Evolutionary conservation across 1,140 invertebrate species (phyloP).

Genomic region (Archegozetes longisetosus): DNA sequence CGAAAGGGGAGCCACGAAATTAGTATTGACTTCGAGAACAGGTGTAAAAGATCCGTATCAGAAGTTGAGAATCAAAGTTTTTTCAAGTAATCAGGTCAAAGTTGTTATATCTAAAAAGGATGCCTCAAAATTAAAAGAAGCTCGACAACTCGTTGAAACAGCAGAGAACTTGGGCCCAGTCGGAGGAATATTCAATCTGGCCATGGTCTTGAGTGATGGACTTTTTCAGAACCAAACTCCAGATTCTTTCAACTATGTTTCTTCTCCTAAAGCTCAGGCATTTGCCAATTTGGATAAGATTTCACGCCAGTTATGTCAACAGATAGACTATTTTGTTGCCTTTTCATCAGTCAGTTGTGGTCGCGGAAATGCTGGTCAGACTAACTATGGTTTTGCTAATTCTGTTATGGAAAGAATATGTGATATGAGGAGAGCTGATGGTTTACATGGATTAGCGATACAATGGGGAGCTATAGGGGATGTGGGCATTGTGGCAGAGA

Average conservation of each 20-base stretch:
- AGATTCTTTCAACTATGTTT: constrained; percentile 51
- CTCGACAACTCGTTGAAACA: constrained; percentile 49
- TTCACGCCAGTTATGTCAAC: constrained; percentile 50
- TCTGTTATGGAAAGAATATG: constrained; percentile 69
- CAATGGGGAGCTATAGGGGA: constrained; percentile 98
- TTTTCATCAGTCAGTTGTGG: constrained; percentile 83
- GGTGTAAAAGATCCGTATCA: constrained; percentile 37
- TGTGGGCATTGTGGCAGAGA: constrained; percentile 76
- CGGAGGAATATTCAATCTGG: constrained; percentile 87
- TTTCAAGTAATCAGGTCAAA: constrained; percentile 44
- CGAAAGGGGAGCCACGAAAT: constrained; percentile 32
- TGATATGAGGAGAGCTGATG: constrained; percentile 37
- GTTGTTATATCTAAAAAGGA: constrained; percentile 52
- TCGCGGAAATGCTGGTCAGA: constrained; percentile 78
- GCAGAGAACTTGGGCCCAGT: constrained; percentile 52
- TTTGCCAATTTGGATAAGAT: constrained; percentile 56
- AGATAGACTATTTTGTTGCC: too few species aligned
- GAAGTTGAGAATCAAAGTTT: constrained; percentile 24
- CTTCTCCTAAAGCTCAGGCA: constrained; percentile 40
- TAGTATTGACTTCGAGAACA: constrained; percentile 37
- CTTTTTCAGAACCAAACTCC: constrained; percentile 70
- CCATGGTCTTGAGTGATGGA: constrained; percentile 62
- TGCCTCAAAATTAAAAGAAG: constrained; percentile 43
- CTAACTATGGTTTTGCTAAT: constrained; percentile 93
- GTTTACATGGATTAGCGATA: constrained; percentile 57